These are phyloP conservation scores for Synanthedon vespiformis DNA, from an alignment of 2,888 invertebrate species.

Conservation along the genomic window DNA sequence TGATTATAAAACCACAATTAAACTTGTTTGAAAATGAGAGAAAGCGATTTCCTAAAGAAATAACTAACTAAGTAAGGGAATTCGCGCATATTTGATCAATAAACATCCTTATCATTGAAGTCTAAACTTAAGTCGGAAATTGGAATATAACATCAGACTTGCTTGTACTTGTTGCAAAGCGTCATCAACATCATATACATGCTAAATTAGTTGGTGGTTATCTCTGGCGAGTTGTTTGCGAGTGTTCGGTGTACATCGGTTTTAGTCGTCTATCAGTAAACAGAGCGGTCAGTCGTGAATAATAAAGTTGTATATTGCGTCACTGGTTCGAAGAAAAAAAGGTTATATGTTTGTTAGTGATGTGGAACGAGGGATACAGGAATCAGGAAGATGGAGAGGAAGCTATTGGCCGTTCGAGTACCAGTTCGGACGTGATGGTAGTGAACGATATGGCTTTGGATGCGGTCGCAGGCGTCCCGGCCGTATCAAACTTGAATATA, in stretches of 20 bases:
- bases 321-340: conserved; percentile 15
- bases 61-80: too few species aligned
- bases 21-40: too few species aligned
- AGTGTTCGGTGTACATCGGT: background rate
- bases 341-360: conserved; percentile 18
- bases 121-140: too few species aligned
- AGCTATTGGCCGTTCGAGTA: conserved; percentile 16
- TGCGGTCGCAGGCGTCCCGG: conserved; percentile 22
- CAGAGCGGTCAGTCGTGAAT: conserved; percentile 23
- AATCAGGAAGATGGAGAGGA: conserved; percentile 13
- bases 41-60: too few species aligned
- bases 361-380: conserved; percentile 24
- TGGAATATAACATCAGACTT: too few species aligned
- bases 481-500: conserved; percentile 36
- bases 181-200: background rate
- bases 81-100: too few species aligned
- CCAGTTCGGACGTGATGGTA: conserved; percentile 30
- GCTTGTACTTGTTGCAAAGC: too few species aligned
- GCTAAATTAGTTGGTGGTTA: background rate
- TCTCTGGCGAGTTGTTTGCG: background rate
- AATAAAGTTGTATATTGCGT: conserved; percentile 12
- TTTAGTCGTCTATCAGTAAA: conserved; percentile 29
- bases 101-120: too few species aligned
- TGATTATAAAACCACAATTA: too few species aligned
- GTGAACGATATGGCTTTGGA: conserved; percentile 21